A percentile compares a stretch with the other conserved stretches of the same genome.
phyloP scores from a whole-genome alignment of 2,113 vertebrate species.

The Neomonachus schauinslandi region DNA sequence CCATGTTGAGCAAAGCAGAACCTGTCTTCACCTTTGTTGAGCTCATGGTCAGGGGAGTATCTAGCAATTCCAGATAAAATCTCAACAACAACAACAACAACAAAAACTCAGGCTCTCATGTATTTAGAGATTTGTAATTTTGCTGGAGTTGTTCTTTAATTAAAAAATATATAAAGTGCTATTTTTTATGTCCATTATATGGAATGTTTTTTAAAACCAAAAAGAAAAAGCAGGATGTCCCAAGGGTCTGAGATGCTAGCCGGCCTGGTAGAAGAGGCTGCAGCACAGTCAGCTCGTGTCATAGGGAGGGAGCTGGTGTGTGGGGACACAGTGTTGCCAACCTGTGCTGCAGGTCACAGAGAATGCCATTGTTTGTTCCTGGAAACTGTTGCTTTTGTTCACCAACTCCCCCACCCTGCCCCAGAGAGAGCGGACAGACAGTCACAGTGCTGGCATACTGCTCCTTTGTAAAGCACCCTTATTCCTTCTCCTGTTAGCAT shows the following conservation, averaged over 20 bases:
- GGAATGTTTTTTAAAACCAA: not conserved
- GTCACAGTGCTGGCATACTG: not conserved
- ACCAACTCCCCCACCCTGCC: not conserved
- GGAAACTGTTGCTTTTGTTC: slow-evolving; percentile 57
- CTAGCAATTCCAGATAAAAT: not conserved
- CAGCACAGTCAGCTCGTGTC: not conserved
- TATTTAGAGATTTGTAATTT: not conserved
- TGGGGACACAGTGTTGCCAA: not conserved
- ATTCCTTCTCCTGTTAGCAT: not conserved
- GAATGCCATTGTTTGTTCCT: slow-evolving; percentile 60
- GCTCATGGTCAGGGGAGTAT: not conserved
- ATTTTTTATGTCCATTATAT: not conserved
- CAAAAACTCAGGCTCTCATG: not conserved
- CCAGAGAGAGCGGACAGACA: not conserved
- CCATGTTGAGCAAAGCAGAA: not conserved
- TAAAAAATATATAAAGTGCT: not conserved
- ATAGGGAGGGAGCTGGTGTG: not conserved
- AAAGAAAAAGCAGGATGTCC: not conserved
- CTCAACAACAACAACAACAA: not conserved
- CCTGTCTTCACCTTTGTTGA: not conserved
- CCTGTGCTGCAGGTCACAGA: slow-evolving; percentile 64
- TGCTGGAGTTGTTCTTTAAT: not conserved
- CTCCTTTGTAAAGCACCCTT: not conserved
- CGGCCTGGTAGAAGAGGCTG: not conserved
- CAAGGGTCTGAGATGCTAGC: not conserved